A percentile compares a stretch with the other conserved stretches of the same genome.
Conservation (phyloP, 2,888 invertebrate species). For the Cataglyphis livida region DNA sequence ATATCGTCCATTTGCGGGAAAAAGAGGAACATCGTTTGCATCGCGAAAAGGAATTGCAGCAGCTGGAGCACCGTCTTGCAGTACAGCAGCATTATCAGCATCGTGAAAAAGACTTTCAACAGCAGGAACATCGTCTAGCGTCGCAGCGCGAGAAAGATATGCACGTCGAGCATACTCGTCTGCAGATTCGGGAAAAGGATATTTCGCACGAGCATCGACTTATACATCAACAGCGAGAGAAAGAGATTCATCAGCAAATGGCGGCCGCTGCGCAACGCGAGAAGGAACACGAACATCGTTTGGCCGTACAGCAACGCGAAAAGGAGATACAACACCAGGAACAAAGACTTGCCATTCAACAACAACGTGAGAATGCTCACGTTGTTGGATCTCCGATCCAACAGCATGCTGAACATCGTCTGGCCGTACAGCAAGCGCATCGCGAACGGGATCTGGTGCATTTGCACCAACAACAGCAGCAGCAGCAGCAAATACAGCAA, state of each 20-base stretch:
- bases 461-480: conserved; percentile 82
- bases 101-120: conserved; percentile 83
- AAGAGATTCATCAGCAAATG: conserved; percentile 84
- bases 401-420: conserved; percentile 78
- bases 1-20: conserved; percentile 78
- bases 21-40: conserved; percentile 82
- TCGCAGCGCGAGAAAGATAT: conserved; percentile 78
- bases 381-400: conserved; percentile 74
- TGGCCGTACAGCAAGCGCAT: conserved; percentile 79
- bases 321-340: conserved; percentile 83
- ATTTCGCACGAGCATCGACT: conserved; percentile 77
- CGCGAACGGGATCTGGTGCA: conserved; percentile 81
- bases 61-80: conserved; percentile 78
- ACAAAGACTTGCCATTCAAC: conserved; percentile 77
- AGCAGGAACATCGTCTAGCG: conserved; percentile 76
- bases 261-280: conserved; percentile 79
- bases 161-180: conserved; percentile 75
- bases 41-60: conserved; percentile 82
- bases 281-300: conserved; percentile 82
- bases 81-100: conserved; percentile 79
- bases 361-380: conserved; percentile 77
- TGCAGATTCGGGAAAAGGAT: conserved; percentile 76
- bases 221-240: conserved; percentile 80
- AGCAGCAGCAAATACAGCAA: conserved; percentile 84
- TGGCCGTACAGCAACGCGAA: conserved; percentile 79